Evolutionary conservation across 2,113 vertebrate genomes (phyloP).

Genomic region (Catharus fuscescens): DNA sequence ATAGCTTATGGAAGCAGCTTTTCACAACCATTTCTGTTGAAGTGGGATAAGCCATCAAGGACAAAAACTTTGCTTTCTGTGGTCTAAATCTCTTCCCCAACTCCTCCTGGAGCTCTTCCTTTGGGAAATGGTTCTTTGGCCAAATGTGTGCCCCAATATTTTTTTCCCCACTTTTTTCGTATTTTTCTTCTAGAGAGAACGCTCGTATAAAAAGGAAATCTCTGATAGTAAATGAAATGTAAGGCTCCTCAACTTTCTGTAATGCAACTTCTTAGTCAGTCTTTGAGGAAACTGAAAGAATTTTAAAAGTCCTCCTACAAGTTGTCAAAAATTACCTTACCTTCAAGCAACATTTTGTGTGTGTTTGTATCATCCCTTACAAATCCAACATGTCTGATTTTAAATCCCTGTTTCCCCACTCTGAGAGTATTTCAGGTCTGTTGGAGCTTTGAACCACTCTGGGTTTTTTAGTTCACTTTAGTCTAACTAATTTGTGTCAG

Average conservation of each 20-base stretch:
- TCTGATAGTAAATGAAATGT: not conserved
- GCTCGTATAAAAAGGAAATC: not conserved
- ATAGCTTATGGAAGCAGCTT: not conserved
- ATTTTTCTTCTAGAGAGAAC: not conserved
- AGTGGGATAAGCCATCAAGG: not conserved
- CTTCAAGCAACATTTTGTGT: not conserved
- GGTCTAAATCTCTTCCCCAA: not conserved
- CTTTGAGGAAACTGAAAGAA: not conserved
- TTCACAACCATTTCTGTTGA: not conserved
- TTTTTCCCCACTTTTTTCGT: rapidly evolving
- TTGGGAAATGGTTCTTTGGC: not conserved
- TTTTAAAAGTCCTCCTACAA: not conserved
- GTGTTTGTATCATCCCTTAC: not conserved
- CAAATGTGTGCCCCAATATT: not conserved
- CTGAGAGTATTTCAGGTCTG: not conserved
- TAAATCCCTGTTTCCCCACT: not conserved
- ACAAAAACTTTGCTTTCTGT: not conserved
- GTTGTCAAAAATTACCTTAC: not conserved
- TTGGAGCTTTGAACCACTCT: not conserved
- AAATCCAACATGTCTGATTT: not conserved
- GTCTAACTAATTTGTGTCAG: not conserved
- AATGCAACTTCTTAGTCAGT: not conserved
- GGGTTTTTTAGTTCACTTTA: not conserved
- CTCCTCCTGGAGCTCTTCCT: not conserved
- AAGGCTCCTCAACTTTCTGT: not conserved